phyloP scores from a whole-genome alignment of 2,888 invertebrate species.

The Archips crataeganus region DNA sequence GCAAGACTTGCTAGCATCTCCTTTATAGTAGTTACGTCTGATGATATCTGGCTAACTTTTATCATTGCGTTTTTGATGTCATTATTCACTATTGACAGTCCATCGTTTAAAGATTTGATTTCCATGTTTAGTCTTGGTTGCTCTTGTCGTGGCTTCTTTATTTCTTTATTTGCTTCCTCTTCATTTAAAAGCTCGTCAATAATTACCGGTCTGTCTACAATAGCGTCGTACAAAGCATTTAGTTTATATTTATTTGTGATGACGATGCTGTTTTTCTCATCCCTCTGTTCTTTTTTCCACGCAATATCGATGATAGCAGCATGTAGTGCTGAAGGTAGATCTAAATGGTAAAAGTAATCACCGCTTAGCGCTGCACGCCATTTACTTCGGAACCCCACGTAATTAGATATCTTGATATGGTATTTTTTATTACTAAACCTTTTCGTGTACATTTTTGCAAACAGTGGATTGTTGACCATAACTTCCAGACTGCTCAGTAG shows the following conservation, averaged over 20 bases:
- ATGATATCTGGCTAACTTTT: not conserved
- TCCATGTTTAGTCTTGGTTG: not conserved
- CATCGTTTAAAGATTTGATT: not conserved
- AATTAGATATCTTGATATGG: not conserved
- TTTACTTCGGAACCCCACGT: not conserved
- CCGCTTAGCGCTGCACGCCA: not conserved
- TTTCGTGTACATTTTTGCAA: not conserved
- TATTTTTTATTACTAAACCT: not conserved
- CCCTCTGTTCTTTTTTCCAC: constrained; percentile 1
- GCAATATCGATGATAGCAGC: constrained; percentile 1
- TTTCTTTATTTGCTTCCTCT: not conserved
- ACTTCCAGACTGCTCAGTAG: constrained; percentile 57
- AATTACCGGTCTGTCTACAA: not conserved
- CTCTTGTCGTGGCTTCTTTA: not conserved
- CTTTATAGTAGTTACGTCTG: not conserved
- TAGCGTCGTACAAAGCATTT: not conserved
- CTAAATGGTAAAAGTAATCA: not conserved
- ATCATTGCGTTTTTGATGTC: not conserved
- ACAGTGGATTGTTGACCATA: not conserved
- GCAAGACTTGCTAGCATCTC: not conserved
- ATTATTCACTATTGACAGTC: not conserved
- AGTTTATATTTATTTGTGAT: not conserved
- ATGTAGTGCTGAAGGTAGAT: not conserved
- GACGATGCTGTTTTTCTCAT: not conserved
- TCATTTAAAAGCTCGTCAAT: not conserved